Evolutionary conservation across 2,888 invertebrate genomes (phyloP).

Genomic region (Leptogaster cylindrica): DNA sequence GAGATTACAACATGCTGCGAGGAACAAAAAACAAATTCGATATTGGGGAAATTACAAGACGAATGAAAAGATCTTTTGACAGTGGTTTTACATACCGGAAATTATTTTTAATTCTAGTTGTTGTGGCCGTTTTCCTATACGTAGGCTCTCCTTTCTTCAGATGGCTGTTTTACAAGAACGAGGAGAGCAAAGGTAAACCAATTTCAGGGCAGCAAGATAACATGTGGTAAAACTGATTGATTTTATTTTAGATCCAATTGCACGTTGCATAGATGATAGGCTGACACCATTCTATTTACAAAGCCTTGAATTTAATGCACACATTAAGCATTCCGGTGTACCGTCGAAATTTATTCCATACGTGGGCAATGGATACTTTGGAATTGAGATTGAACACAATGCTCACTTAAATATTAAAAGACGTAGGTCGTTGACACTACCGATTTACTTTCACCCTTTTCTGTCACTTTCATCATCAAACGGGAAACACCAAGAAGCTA

Average conservation of each 20-base stretch:
- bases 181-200: slow-evolving; percentile 59
- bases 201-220: no score
- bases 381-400: slow-evolving; percentile 69
- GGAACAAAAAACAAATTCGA: slow-evolving; percentile 60
- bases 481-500: slow-evolving; percentile 69
- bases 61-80: slow-evolving; percentile 57
- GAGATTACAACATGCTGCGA: slow-evolving; percentile 55
- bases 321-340: slow-evolving; percentile 67
- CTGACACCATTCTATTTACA: slow-evolving; percentile 69
- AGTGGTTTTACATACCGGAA: slow-evolving; percentile 59
- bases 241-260: slow-evolving; percentile 61
- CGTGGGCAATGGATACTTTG: slow-evolving; percentile 77
- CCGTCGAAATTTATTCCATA: slow-evolving; percentile 73
- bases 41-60: slow-evolving; percentile 56
- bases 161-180: slow-evolving; percentile 67
- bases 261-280: slow-evolving; percentile 72
- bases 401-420: slow-evolving; percentile 72
- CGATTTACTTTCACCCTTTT: slow-evolving; percentile 73
- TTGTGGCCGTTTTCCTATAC: slow-evolving; percentile 68
- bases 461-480: slow-evolving; percentile 65
- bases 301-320: slow-evolving; percentile 71
- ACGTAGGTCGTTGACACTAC: slow-evolving; percentile 70
- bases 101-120: slow-evolving; percentile 61
- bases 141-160: slow-evolving; percentile 70
- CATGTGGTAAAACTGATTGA: not conserved